Percentiles rank a stretch among this genome's conserved stretches.
These are phyloP conservation scores for Polydrusus cervinus DNA, from an alignment of 2,888 invertebrate genomes.

Conservation along the genomic window DNA sequence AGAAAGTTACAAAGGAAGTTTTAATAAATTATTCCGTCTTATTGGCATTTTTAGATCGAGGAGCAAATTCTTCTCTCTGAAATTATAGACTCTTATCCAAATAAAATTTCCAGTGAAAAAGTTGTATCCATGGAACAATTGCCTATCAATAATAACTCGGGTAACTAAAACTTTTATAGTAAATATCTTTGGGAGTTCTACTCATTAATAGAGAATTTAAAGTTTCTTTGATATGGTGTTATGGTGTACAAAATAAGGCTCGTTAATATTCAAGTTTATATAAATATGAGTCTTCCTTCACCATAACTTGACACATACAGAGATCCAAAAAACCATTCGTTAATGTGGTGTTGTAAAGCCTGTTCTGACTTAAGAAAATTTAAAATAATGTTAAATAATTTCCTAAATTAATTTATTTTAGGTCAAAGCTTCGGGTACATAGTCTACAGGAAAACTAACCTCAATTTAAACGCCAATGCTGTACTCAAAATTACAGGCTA, in stretches of 20 bases:
- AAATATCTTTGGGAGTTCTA: no score
- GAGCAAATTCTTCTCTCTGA: slow-evolving; percentile 49
- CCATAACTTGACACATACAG: no score
- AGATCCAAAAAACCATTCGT: no score
- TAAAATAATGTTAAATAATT: no score
- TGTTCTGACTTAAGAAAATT: no score
- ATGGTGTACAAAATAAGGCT: no score
- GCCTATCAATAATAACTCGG: slow-evolving; percentile 68
- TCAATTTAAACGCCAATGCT: slow-evolving; percentile 62
- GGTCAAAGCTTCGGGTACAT: slow-evolving; percentile 76
- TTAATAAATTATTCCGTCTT: no score
- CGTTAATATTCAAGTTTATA: no score
- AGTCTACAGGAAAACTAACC: slow-evolving; percentile 70
- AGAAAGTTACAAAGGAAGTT: neutral
- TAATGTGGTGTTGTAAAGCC: no score
- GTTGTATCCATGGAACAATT: slow-evolving; percentile 65
- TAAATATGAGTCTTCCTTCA: no score
- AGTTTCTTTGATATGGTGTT: no score
- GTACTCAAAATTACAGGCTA: slow-evolving; percentile 67
- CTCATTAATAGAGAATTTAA: no score
- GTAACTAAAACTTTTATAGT: slow-evolving; percentile 55
- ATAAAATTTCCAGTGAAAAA: slow-evolving; percentile 35
- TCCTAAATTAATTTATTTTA: slow-evolving; percentile 63
- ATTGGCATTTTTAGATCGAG: slow-evolving; percentile 63
- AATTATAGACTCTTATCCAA: slow-evolving; percentile 58